These are phyloP conservation scores for Tholera decimalis DNA, from an alignment of 2,888 invertebrate species.

Conservation along the genomic window DNA sequence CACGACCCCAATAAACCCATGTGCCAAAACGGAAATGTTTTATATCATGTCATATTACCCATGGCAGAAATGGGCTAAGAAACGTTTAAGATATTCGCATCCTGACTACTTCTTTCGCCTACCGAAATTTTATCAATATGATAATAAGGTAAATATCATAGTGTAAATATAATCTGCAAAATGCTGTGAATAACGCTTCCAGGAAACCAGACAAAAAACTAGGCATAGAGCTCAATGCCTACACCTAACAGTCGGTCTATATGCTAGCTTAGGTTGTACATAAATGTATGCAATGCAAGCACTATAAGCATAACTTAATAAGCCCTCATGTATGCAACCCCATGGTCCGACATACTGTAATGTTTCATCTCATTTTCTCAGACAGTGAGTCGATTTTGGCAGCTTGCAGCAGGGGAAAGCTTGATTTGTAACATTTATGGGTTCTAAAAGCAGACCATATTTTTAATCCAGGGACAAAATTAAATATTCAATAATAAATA, in stretches of 20 bases:
- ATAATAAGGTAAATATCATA: too few relatives aligned
- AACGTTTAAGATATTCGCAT: conserved; percentile 22
- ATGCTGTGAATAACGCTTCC: neutral
- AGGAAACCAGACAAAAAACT: conserved; percentile 15
- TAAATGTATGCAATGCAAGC: conserved; percentile 55
- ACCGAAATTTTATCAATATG: conserved; percentile 10
- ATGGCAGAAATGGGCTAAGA: conserved; percentile 31
- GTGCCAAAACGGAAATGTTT: conserved; percentile 81
- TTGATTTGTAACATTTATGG: conserved; percentile 5
- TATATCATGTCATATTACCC: conserved; percentile 74
- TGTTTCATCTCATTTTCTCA: conserved; percentile 72
- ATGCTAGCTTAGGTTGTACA: neutral
- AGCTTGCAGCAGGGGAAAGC: neutral
- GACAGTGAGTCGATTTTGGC: conserved; percentile 20
- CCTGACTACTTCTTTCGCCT: conserved; percentile 1
- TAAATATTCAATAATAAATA: neutral
- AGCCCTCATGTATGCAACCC: conserved; percentile 77
- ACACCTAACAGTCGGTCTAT: too few relatives aligned
- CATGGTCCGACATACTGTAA: conserved; percentile 66
- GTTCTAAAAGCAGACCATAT: neutral
- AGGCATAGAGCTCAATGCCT: too few relatives aligned
- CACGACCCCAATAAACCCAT: conserved; percentile 89
- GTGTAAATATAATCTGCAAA: neutral
- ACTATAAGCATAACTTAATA: conserved; percentile 75
- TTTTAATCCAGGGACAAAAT: neutral